Evolutionary conservation across 2,113 vertebrate species (phyloP), one percentile per base, ranked within the genome.

Genomic region (Phalacrocorax brasilianus): DNA sequence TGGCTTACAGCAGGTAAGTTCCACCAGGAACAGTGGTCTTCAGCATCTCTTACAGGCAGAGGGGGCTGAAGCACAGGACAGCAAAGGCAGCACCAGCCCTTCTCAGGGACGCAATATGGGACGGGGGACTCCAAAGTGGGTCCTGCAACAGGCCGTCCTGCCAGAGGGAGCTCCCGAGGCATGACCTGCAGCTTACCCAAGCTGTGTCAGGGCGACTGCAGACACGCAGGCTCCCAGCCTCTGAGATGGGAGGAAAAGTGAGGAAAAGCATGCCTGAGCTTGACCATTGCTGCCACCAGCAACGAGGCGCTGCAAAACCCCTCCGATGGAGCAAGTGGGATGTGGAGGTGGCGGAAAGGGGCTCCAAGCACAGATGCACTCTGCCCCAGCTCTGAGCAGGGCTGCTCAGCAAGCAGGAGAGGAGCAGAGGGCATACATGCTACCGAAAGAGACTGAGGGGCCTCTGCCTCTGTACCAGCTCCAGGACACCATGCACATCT

Each of bases 31-130:
- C 0, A 40, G 17, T 0, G 0, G 35, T 28, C 17, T 6, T 53
- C 2, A 0, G 28, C 5, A 0, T n/a, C 16, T 85, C 45, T 66
- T 1, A 3, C 75, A 88, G 74, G 40, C 77, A 85, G 77, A 89
- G 70, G 65, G 49, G 70, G 82, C 63, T 71, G 88, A 76, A 91
- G 75, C 59, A 45, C 67, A 66, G 38, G 28, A 55, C 20, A 59
- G 27, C 0, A 0, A 42, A 70, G 55, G 79, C 65, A 84, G 55
- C 24, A 15, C 24, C 24, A 38, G 49, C 38, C 21, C 53, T 49
- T 12, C 28, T 28, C n/a, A 27, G 5, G 23, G 35, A 84, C 0
- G 0, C 4, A 2, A n/a, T 27, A 5, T 0, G 1, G 44, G 5
- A 21, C 13, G 44, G 30, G 80, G 32, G 6, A 13, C 45, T 21